Percentiles rank a stretch among this genome's conserved stretches.
Conservation (phyloP, 2,113 vertebrate genomes). For the Narcine bancroftii region DNA sequence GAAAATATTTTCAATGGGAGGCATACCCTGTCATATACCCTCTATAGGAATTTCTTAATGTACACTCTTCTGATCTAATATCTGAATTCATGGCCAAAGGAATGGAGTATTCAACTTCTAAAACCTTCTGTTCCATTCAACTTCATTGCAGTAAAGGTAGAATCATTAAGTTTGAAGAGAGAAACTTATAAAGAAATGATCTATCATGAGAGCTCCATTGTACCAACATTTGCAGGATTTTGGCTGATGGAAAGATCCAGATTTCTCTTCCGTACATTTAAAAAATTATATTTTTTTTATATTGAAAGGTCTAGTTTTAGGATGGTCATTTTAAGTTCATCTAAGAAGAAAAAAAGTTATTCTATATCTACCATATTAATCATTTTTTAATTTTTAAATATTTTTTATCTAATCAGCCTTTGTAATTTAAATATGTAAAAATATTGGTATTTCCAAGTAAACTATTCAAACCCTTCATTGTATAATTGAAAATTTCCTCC, state of each 20-base stretch:
- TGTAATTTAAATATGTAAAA: not conserved
- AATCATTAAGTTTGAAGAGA: no score
- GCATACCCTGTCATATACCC: not conserved
- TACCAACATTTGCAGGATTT: not conserved
- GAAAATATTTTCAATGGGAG: not conserved
- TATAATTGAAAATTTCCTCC: not conserved
- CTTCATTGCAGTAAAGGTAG: not conserved
- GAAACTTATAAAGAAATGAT: not conserved
- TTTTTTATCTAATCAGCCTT: not conserved
- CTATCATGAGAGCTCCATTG: not conserved
- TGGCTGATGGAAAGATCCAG: not conserved
- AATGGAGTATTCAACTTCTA: not conserved
- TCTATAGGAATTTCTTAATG: not conserved
- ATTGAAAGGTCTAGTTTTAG: not conserved
- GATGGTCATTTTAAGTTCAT: not conserved
- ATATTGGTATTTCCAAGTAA: not conserved
- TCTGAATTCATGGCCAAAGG: not conserved
- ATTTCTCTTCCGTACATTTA: not conserved
- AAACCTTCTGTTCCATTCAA: not conserved
- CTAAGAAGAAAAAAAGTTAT: not conserved
- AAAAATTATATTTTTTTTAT: not conserved
- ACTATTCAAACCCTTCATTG: not conserved
- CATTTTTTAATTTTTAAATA: not conserved
- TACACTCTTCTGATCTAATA: not conserved
- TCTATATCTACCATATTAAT: not conserved